phyloP scores from a whole-genome alignment of 2,888 invertebrate genomes.

The Chloromyia formosa region DNA sequence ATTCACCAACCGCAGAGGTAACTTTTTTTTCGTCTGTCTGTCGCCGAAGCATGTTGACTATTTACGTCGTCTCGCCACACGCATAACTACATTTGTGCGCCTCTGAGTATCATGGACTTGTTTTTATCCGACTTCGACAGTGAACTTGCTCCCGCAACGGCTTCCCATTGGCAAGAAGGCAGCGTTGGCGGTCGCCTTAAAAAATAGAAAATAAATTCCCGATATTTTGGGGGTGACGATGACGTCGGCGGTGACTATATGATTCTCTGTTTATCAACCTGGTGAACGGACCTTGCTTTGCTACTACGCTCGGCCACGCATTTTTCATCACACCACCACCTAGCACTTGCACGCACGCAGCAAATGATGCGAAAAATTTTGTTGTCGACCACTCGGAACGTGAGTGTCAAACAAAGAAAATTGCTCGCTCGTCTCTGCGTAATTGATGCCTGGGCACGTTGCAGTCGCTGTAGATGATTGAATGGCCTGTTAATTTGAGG shows the following conservation, averaged over 20 bases:
- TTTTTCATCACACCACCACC: too few species aligned
- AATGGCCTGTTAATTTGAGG: too few species aligned
- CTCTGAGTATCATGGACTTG: neutral
- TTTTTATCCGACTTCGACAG: conserved; percentile 14
- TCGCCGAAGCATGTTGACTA: neutral
- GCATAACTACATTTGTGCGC: neutral
- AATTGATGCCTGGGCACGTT: neutral
- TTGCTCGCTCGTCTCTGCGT: neutral
- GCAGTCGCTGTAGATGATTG: too few species aligned
- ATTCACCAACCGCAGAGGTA: conserved; percentile 6
- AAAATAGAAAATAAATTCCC: neutral
- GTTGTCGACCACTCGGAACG: neutral
- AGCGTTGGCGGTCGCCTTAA: neutral
- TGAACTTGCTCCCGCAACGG: conserved; percentile 18
- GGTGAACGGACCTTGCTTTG: conserved; percentile 4
- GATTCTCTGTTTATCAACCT: conserved; percentile 19
- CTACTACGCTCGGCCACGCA: too few species aligned
- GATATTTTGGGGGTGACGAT: conserved; percentile 2
- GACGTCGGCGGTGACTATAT: neutral
- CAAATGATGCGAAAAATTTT: too few species aligned
- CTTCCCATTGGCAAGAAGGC: neutral
- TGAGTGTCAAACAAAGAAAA: conserved; percentile 24
- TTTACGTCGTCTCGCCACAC: neutral
- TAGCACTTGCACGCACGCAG: too few species aligned
- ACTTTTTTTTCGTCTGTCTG: neutral